Evolutionary conservation across 2,797 vertebrate genomes (phyloP).

Genomic region (Coendou prehensilis): DNA sequence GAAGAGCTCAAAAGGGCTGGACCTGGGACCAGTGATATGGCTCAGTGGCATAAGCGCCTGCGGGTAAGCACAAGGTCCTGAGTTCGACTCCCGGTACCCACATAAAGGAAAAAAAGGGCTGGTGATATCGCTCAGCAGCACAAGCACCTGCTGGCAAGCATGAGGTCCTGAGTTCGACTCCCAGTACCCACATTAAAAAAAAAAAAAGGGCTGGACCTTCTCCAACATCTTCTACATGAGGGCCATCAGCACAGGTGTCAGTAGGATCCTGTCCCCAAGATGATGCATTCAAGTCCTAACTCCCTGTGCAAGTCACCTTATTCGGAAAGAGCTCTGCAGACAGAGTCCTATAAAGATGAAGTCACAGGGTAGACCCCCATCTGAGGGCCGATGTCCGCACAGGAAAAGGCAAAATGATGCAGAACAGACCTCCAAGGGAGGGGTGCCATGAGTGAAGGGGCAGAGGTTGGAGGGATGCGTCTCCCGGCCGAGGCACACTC

Average conservation of each 20-base stretch:
- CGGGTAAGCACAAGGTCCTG: too few relatives aligned
- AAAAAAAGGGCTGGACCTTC: too few relatives aligned
- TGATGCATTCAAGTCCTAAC: fast-evolving
- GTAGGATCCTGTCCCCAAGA: not conserved
- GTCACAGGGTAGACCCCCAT: not conserved
- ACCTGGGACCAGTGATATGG: too few relatives aligned
- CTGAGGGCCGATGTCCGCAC: not conserved
- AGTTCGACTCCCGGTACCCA: too few relatives aligned
- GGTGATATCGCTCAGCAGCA: too few relatives aligned
- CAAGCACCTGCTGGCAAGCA: too few relatives aligned
- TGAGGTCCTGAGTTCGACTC: too few relatives aligned
- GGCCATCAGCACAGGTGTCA: fast-evolving
- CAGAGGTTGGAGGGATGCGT: fast-evolving
- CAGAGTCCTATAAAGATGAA: not conserved
- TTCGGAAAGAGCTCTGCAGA: not conserved
- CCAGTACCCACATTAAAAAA: too few relatives aligned
- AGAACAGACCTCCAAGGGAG: fast-evolving
- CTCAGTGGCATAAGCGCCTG: too few relatives aligned
- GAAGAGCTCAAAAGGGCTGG: fast-evolving
- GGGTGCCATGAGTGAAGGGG: fast-evolving
- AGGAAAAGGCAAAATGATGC: not conserved
- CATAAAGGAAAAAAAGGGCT: too few relatives aligned
- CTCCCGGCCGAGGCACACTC: not conserved
- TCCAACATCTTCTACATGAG: too few relatives aligned
- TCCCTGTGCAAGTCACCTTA: too few relatives aligned